Conservation (phyloP, 2,797 vertebrate genomes). For the Protosalanx chinensis region DNA sequence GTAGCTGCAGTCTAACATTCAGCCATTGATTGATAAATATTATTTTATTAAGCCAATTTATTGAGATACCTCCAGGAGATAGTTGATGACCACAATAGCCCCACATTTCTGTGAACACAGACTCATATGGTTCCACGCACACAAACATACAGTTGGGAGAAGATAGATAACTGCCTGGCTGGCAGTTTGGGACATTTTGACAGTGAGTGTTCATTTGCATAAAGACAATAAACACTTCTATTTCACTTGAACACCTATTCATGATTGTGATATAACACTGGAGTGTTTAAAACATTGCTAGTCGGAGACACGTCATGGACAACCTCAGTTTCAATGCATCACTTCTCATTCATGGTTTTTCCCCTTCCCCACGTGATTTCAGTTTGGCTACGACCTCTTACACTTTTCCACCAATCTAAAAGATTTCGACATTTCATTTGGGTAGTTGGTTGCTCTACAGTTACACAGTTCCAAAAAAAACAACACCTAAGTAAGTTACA, state of each 20-base stretch:
- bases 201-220: constrained; percentile 32
- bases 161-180: constrained; percentile 28
- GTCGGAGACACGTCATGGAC: not conserved
- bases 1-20: constrained; percentile 1
- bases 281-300: constrained; percentile 5
- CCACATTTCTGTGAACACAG: constrained; percentile 33
- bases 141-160: constrained; percentile 36
- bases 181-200: constrained; percentile 29
- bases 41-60: not conserved
- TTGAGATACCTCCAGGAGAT: not conserved
- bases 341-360: constrained; percentile 8
- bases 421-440: constrained; percentile 20
- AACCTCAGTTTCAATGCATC: not conserved
- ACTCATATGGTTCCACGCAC: constrained; percentile 8
- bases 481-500: constrained; percentile 11
- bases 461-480: constrained; percentile 18
- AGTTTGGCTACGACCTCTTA: constrained; percentile 39
- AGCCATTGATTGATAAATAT: constrained; percentile 10
- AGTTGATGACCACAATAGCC: constrained; percentile 19
- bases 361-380: constrained; percentile 9
- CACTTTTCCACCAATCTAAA: constrained; percentile 38
- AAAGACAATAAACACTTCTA: constrained; percentile 21
- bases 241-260: constrained; percentile 9
- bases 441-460: constrained; percentile 26
- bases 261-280: constrained; percentile 15